A percentile compares a stretch with the other conserved stretches of the same genome.
Conservation (phyloP, 2,888 invertebrate genomes). For the Hydroisotoma schaefferi region DNA sequence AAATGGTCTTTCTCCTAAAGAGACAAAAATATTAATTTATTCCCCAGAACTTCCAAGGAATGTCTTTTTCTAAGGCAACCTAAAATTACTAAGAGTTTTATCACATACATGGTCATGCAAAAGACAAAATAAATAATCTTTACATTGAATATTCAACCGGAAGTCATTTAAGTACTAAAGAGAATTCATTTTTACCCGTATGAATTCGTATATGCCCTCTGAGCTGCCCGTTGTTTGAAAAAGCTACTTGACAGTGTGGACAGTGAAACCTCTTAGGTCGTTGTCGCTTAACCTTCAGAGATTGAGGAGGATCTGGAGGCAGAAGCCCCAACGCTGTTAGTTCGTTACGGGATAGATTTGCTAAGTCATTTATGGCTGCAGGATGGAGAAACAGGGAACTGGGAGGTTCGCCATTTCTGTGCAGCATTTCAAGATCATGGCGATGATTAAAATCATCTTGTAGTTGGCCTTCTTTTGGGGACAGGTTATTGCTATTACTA, state of each 20-base stretch:
- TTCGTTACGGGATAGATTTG: conserved; percentile 43
- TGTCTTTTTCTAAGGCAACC: too few species aligned
- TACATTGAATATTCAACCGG: not conserved
- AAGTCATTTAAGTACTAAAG: not conserved
- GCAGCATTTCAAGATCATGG: not conserved
- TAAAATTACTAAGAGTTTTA: not conserved
- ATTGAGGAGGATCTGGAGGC: conserved; percentile 36
- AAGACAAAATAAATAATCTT: not conserved
- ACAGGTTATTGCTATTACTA: not conserved
- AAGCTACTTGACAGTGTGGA: conserved; percentile 79
- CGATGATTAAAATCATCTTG: not conserved
- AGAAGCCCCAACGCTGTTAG: conserved; percentile 46
- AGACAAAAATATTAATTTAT: not conserved
- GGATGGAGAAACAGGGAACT: conserved; percentile 30
- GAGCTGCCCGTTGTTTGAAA: conserved; percentile 89
- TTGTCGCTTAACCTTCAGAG: conserved; percentile 49
- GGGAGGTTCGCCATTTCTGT: not conserved
- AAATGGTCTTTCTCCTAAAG: conserved; percentile 74
- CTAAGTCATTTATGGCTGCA: conserved; percentile 44
- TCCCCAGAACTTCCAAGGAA: too few species aligned
- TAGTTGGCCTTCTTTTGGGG: not conserved
- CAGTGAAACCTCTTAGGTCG: conserved; percentile 54
- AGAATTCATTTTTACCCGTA: conserved; percentile 67
- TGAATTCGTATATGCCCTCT: conserved; percentile 89
- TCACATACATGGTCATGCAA: not conserved